Percentiles rank a stretch among this genome's conserved stretches.
Conservation (phyloP, 2,888 invertebrate species). For the Brenthis hecate region DNA sequence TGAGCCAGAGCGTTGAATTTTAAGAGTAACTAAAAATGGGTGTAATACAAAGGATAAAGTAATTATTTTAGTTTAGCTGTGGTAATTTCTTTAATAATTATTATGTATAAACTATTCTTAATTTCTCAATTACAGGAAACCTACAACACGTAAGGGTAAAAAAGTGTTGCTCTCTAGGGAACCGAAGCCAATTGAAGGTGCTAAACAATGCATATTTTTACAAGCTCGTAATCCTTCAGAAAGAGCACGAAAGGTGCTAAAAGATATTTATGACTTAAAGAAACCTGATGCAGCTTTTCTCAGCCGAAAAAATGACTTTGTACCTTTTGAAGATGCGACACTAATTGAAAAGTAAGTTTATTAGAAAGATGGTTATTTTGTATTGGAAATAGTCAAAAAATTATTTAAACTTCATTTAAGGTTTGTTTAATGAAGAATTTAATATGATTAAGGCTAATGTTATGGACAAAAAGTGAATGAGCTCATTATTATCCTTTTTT, state of each 20-base stretch:
- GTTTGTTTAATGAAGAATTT: no score
- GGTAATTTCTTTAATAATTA: not conserved
- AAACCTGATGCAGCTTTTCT: conserved; percentile 91
- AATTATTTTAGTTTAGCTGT: conserved; percentile 4
- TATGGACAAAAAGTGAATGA: no score
- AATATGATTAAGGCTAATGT: no score
- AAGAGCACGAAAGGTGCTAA: conserved; percentile 86
- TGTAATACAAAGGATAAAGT: conserved; percentile 45
- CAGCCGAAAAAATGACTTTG: conserved; percentile 91
- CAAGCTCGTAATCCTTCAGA: conserved; percentile 92
- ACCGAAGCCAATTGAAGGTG: conserved; percentile 94
- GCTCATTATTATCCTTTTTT: not conserved
- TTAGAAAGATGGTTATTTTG: not conserved
- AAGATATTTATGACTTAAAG: conserved; percentile 93
- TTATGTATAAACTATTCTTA: not conserved
- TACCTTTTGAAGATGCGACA: conserved; percentile 95
- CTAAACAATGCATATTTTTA: conserved; percentile 91
- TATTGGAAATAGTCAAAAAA: no score
- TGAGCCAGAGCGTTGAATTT: not conserved
- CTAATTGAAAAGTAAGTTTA: conserved; percentile 88
- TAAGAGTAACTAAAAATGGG: conserved; percentile 36
- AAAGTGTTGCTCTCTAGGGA: conserved; percentile 90
- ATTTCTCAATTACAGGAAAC: conserved; percentile 85
- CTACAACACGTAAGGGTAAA: conserved; percentile 94
- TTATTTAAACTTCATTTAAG: no score